Evolutionary conservation across 2,797 vertebrate genomes (phyloP), one percentile per base, ranked within the genome.

Genomic region (Danio albolineatus): DNA sequence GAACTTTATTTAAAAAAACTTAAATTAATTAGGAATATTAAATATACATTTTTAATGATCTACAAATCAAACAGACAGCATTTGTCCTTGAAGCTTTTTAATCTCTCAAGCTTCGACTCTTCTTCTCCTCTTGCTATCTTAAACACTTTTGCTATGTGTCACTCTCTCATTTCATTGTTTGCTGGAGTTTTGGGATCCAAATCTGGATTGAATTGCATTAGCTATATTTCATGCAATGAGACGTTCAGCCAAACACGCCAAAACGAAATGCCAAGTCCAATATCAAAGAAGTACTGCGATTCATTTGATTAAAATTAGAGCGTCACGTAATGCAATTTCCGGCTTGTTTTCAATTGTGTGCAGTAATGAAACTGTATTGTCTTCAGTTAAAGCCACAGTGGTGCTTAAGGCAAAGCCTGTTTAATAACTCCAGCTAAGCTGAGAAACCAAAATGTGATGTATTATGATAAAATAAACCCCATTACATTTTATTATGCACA

Each of bases 331-430:
- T 66, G 21, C 44, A 61, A 67, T 59, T 65, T 69, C 57, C 43
- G 60, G 44, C 62, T 48, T 77, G 83, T 80, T 77, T 82, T 74
- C 74, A 83, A 81, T 86, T 84, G 76, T 57, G 46, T 66, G 21
- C 78, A 44, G 51, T 82, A 85, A 86, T 86, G 72, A 84, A 85
- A 67, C 73, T 53, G 57, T 70, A 72, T 79, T 64, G 79, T 81
- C 76, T 82, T 28, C 48, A 19, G 73, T 79, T 66, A 14, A 77
- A 83, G 64, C 74, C 81, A 70, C 64, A 74, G 16, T 72, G 41
- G 43, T 43, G 51, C 78, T 76, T 73, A 75, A 67, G 71, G 62
- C 80, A 78, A 79, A 76, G 81, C 49, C 65, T 39, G 66, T 84
- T 80, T 75, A 82, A 85, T 83, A 83, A 80, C 61, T 74, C 48